Evolutionary conservation across 2,113 vertebrate genomes (phyloP).

Genomic region (Deroptyus accipitrinus): DNA sequence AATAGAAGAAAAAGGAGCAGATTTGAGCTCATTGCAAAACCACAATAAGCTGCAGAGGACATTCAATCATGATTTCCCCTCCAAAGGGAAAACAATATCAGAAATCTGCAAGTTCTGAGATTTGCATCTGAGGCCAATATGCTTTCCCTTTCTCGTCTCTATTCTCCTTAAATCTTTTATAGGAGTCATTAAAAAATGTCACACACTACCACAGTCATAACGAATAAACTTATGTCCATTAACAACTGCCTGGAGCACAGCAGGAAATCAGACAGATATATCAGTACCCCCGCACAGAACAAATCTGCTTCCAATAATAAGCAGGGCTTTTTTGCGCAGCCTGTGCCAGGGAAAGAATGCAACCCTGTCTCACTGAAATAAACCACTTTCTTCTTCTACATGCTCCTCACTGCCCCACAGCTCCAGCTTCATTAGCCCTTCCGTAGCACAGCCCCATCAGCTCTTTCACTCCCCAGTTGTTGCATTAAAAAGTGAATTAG

Average conservation of each 20-base stretch:
- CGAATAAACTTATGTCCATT: not conserved
- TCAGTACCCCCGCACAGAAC: not conserved
- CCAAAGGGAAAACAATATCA: not conserved
- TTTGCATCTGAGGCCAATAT: not conserved
- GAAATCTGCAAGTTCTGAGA: not conserved
- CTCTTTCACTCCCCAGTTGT: not conserved
- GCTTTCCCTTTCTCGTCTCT: not conserved
- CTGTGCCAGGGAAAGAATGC: not conserved
- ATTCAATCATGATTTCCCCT: not conserved
- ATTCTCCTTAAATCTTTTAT: not conserved
- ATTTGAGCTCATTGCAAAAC: not conserved
- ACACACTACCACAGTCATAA: not conserved
- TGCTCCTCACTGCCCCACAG: rapidly evolving
- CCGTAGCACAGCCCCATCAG: not conserved
- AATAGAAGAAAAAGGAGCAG: not conserved
- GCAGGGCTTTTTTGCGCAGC: not conserved
- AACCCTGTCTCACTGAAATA: not conserved
- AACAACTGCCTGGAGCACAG: not conserved
- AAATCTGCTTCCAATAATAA: not conserved
- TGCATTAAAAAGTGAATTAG: rapidly evolving
- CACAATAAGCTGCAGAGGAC: not conserved
- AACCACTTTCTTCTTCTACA: not conserved
- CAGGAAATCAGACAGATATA: not conserved
- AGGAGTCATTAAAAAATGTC: not conserved
- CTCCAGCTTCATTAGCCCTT: not conserved